Evolutionary conservation across 2,797 vertebrate genomes (phyloP).

Genomic region (Esox masquinongy): DNA sequence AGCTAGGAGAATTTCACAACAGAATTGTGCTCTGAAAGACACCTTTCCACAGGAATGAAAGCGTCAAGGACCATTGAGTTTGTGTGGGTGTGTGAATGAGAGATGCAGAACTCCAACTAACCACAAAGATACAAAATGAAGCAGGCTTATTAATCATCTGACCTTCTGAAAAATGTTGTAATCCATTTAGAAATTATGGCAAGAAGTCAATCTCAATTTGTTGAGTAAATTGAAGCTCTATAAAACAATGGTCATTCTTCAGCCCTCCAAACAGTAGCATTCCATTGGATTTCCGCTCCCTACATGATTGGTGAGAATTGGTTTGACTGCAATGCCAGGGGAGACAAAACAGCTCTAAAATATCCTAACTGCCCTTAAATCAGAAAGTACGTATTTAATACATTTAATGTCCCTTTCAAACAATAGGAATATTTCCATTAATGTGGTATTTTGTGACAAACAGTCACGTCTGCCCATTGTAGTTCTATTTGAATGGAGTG

Average conservation of each 20-base stretch:
- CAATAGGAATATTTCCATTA: background rate
- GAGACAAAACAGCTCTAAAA: background rate
- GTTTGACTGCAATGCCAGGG: background rate
- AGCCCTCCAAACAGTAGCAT: background rate
- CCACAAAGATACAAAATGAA: background rate
- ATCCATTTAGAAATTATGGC: no score
- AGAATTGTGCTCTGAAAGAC: slow-evolving; percentile 5
- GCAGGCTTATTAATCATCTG: background rate
- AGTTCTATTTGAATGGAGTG: background rate
- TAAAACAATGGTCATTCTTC: background rate
- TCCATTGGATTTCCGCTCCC: background rate
- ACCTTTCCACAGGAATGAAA: background rate
- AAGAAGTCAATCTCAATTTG: background rate
- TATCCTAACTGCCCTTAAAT: background rate
- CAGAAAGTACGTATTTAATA: background rate
- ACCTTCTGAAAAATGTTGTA: background rate
- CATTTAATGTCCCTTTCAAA: background rate
- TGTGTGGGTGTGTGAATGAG: background rate
- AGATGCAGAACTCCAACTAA: background rate
- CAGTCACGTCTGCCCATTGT: background rate
- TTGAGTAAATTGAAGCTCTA: background rate
- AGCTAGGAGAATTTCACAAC: background rate
- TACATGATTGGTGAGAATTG: background rate
- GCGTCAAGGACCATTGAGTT: background rate
- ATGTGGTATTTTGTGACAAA: background rate